A percentile compares a stretch with the other conserved stretches of the same genome.
These are phyloP conservation scores for Elegia similella DNA, from an alignment of 2,888 invertebrate genomes.

Conservation along the genomic window DNA sequence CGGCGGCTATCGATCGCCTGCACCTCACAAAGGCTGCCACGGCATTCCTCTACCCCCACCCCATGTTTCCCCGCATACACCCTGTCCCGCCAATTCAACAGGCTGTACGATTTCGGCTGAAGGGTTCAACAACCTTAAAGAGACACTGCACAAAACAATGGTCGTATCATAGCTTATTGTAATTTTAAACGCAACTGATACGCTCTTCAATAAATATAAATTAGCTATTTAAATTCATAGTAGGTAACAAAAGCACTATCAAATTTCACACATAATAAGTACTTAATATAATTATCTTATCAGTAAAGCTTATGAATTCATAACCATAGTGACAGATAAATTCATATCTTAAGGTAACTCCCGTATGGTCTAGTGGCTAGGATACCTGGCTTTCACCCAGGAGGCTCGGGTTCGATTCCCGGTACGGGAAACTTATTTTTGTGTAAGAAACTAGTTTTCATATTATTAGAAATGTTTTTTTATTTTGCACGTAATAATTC, in stretches of 20 bases:
- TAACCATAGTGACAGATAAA: neutral
- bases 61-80: neutral
- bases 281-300: too few species aligned
- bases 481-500: too few species aligned
- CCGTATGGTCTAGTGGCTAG: slow-evolving; percentile 85
- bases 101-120: slow-evolving; percentile 7
- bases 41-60: neutral
- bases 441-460: too few species aligned
- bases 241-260: too few species aligned
- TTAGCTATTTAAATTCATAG: neutral
- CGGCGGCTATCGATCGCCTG: slow-evolving; percentile 11
- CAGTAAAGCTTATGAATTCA: too few species aligned
- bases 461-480: too few species aligned
- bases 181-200: neutral
- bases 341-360: slow-evolving; percentile 33
- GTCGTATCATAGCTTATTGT: neutral
- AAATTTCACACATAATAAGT: too few species aligned
- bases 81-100: neutral
- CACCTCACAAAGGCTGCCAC: slow-evolving; percentile 5
- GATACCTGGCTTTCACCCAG: slow-evolving; percentile 87
- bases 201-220: neutral
- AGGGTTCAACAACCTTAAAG: slow-evolving; percentile 4
- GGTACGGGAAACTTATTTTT: slow-evolving; percentile 75
- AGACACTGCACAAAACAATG: neutral
- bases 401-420: slow-evolving; percentile 88